A percentile compares a stretch with the other conserved stretches of the same genome.
Conservation (phyloP, 2,888 invertebrate species). For the Drosophila prostipennis region DNA sequence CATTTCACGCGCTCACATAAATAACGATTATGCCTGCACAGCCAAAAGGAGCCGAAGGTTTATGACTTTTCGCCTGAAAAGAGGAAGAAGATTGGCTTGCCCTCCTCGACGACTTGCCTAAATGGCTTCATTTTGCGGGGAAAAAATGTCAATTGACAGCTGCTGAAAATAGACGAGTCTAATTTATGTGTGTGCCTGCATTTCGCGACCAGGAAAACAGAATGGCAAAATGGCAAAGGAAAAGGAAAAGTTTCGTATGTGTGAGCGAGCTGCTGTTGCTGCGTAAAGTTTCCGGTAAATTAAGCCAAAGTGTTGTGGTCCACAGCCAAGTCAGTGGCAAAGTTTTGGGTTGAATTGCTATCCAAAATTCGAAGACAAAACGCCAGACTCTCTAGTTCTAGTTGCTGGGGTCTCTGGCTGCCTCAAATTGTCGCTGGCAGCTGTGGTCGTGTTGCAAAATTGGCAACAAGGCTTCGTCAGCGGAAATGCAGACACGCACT, state of each 20-base stretch:
- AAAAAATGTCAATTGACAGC: conserved; percentile 65
- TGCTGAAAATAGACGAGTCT: conserved; percentile 43
- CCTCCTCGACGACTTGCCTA: conserved; percentile 41
- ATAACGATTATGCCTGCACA: conserved; percentile 66
- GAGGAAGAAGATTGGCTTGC: conserved; percentile 60
- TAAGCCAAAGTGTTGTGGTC: conserved; percentile 69
- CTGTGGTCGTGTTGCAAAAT: conserved; percentile 44
- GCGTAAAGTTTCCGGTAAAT: conserved; percentile 70
- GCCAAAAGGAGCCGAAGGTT: conserved; percentile 30
- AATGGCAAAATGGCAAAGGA: conserved; percentile 37
- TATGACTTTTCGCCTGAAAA: conserved; percentile 41
- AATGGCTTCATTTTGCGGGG: conserved; percentile 71
- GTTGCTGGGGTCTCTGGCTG: neutral
- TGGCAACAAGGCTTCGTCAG: conserved; percentile 42
- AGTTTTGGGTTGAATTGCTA: conserved; percentile 60
- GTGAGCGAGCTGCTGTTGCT: neutral
- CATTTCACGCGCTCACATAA: conserved; percentile 77
- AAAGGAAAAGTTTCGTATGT: conserved; percentile 61
- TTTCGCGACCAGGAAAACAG: conserved; percentile 27
- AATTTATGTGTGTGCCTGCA: conserved; percentile 38
- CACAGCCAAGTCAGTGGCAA: conserved; percentile 58
- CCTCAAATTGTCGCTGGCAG: conserved; percentile 56
- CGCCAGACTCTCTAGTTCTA: conserved; percentile 25
- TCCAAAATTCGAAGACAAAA: conserved; percentile 60
- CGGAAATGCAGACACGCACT: conserved; percentile 62